Evolutionary conservation across 2,888 invertebrate genomes (phyloP), one percentile per base, ranked within the genome.

Genomic region (Eilema sororculum): DNA sequence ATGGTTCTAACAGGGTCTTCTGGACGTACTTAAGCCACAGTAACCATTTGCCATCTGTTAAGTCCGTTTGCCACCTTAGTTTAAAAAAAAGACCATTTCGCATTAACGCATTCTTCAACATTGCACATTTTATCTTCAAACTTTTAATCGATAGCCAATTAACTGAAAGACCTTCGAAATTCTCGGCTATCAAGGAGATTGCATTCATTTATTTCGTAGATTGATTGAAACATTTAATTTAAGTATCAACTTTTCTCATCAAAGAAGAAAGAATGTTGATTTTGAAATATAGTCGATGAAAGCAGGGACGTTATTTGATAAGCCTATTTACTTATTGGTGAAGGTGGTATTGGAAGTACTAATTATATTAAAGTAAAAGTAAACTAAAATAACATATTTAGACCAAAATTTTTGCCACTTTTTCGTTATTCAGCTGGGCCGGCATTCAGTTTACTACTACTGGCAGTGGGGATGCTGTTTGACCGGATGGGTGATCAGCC

Each of bases 191-290:
- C 77, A 81, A 81, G 80, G 66, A 78, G 70, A 84, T 82, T 75
- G 80, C 82, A 78, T 73, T 82, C 61, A 82, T 87, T 86, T 82
- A 79, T 83, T 80, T 69, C 68, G 25, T 67, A 81, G 79, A 83
- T 85, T 83, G 79, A 85, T 85, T 82, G 81, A 46, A 84, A 77
- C 73, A 72, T 75, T 81, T 67, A 68, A 76, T 73, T 77, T 70
- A 78, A 65, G 25, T 67, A 63, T 56, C 62, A 80, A 84, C 78
- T 85, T 86, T 83, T 82, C 81, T 82, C 79, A 82, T 86, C 83
- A 81, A 78, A 64, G 58, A 65, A 69, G 67, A 74, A 73, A 62
- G 46, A 41, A 69, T 65, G 61, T 37, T 74, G 61, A 62, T 75
- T 68, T 72, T 75, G 61, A 69, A 75, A 79, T n/a, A 79, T 61